phyloP scores from a whole-genome alignment of 2,888 invertebrate genomes.

The Nephrocerus scutellatus region DNA sequence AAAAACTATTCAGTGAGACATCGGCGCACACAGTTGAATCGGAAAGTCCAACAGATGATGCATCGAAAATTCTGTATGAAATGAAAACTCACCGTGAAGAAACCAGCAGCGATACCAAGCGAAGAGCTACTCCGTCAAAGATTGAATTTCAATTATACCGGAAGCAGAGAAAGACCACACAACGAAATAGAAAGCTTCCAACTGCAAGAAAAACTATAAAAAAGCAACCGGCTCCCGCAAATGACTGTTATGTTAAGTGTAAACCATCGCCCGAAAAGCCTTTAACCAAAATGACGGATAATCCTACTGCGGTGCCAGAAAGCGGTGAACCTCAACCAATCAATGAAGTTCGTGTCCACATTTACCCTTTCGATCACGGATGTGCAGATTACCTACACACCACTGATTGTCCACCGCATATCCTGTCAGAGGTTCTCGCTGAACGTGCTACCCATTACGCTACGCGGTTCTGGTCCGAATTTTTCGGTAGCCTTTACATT shows the following conservation, averaged over 20 bases:
- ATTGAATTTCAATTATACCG: conserved; percentile 40
- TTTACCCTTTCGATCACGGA: conserved; percentile 64
- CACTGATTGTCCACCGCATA: conserved; percentile 56
- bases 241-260: too few species aligned
- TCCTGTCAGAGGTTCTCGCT: conserved; percentile 52
- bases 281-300: too few species aligned
- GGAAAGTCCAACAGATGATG: conserved; percentile 29
- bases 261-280: too few species aligned
- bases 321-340: background rate
- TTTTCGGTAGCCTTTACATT: conserved; percentile 58
- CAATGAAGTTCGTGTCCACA: conserved; percentile 48
- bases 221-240: conserved; percentile 25
- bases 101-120: conserved; percentile 5
- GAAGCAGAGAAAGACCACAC: conserved; percentile 18
- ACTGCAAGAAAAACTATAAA: conserved; percentile 29
- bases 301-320: too few species aligned
- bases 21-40: conserved; percentile 15
- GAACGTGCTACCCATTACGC: conserved; percentile 55
- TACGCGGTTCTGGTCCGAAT: conserved; percentile 61
- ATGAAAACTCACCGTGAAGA: conserved; percentile 32
- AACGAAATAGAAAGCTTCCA: too few species aligned
- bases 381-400: conserved; percentile 58
- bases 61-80: conserved; percentile 34
- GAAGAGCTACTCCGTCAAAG: conserved; percentile 32
- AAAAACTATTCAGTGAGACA: conserved; percentile 20